These are phyloP conservation scores for Athalia cordata DNA, from an alignment of 2,888 invertebrate species.

Conservation along the genomic window DNA sequence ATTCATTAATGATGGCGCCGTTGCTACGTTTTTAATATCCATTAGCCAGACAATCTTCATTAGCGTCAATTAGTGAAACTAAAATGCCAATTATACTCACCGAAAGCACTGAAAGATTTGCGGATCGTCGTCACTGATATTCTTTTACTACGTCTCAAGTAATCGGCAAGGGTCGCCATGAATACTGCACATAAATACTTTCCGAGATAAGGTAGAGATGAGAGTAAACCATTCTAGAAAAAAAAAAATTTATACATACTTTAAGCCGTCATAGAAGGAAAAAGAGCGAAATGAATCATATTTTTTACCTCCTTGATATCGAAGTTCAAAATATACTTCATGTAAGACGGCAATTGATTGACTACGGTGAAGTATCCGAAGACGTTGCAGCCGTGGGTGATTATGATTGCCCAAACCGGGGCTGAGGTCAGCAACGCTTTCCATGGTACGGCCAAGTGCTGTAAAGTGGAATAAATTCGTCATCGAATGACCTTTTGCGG, in stretches of 20 bases:
- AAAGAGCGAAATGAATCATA: not conserved
- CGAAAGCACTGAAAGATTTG: conserved; percentile 81
- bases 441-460: conserved; percentile 84
- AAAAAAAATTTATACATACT: not conserved
- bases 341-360: conserved; percentile 90
- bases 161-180: conserved; percentile 85
- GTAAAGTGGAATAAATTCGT: conserved; percentile 49
- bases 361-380: conserved; percentile 93
- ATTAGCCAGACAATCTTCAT: not conserved
- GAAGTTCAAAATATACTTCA: conserved; percentile 86
- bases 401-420: conserved; percentile 90
- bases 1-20: not conserved
- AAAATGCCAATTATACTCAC: conserved; percentile 70
- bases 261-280: not conserved
- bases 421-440: conserved; percentile 79
- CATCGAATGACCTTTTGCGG: not conserved
- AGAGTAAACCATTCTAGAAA: conserved; percentile 85
- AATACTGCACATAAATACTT: conserved; percentile 88
- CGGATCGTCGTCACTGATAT: conserved; percentile 85
- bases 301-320: conserved; percentile 83
- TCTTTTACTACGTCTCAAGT: conserved; percentile 79
- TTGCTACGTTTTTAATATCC: not conserved
- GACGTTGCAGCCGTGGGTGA: conserved; percentile 89
- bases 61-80: not conserved
- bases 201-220: conserved; percentile 90